phyloP scores from a whole-genome alignment of 2,113 vertebrate species.

The Cygnus buccinator region DNA sequence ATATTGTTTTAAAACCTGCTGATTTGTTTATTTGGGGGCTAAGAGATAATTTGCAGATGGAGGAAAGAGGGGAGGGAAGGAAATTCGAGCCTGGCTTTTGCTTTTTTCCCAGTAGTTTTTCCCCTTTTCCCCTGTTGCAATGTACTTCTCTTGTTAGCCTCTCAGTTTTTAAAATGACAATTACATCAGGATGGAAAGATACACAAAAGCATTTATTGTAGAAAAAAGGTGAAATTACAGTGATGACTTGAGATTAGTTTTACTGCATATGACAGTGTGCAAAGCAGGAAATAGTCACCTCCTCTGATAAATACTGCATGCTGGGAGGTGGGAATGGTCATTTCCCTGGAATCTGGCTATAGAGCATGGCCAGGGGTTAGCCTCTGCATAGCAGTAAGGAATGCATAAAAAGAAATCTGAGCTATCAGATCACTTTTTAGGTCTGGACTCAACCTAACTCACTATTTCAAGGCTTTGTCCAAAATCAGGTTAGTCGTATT shows the following conservation, averaged over 20 bases:
- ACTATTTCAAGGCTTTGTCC: neutral
- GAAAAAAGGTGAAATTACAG: neutral
- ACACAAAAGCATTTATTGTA: neutral
- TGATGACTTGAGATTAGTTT: neutral
- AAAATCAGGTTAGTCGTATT: neutral
- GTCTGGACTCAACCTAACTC: neutral
- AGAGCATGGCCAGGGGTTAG: rapidly evolving
- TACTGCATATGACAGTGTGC: neutral
- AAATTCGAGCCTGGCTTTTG: neutral
- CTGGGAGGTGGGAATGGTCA: neutral
- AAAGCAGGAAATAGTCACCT: neutral
- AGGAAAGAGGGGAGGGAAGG: neutral
- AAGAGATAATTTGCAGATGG: neutral
- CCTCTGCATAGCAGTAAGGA: neutral
- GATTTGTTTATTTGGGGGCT: neutral
- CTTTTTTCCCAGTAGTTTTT: neutral
- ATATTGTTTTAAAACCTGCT: neutral
- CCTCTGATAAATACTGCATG: neutral
- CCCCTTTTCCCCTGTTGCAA: neutral
- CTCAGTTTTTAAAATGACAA: neutral
- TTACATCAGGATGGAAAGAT: neutral
- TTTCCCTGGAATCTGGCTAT: neutral
- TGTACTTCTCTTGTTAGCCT: neutral
- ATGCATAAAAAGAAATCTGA: rapidly evolving
- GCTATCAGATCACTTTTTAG: neutral